These are phyloP conservation scores for Alviniconcha marisindica DNA, from an alignment of 1,140 invertebrate species.

Conservation along the genomic window DNA sequence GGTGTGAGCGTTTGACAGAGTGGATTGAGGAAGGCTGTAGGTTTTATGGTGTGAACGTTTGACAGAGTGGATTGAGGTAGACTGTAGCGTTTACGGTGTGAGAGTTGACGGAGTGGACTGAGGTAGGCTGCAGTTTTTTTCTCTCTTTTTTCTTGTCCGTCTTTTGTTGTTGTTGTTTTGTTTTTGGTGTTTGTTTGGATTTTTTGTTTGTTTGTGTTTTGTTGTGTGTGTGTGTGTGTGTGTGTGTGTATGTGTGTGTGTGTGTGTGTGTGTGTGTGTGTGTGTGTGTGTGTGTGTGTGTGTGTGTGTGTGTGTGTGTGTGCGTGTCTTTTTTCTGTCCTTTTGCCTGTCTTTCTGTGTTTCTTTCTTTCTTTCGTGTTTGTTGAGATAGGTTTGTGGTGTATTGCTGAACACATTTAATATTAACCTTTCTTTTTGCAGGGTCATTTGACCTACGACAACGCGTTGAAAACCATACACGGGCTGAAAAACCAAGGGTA, in stretches of 20 bases:
- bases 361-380: not conserved
- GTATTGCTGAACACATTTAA: not conserved
- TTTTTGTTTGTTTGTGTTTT: too few relatives aligned
- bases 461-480: conserved; percentile 34
- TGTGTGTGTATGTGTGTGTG: too few relatives aligned
- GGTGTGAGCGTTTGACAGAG: too few relatives aligned
- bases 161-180: too few relatives aligned
- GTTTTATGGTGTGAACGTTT: too few relatives aligned
- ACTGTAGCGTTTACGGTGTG: too few relatives aligned
- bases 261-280: too few relatives aligned
- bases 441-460: conserved; percentile 33
- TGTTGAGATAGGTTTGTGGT: not conserved
- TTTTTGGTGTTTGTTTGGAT: too few relatives aligned
- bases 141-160: too few relatives aligned
- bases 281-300: too few relatives aligned
- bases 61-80: not conserved
- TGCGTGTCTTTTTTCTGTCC: not conserved
- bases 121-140: not conserved
- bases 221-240: too few relatives aligned
- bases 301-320: not conserved
- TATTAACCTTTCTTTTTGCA: conserved; percentile 3
- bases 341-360: not conserved
- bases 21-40: not conserved
- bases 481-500: conserved; percentile 41
- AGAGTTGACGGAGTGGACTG: too few relatives aligned